These are phyloP conservation scores for Ellobium chinense DNA, from an alignment of 2,888 invertebrate genomes.

Conservation along the genomic window DNA sequence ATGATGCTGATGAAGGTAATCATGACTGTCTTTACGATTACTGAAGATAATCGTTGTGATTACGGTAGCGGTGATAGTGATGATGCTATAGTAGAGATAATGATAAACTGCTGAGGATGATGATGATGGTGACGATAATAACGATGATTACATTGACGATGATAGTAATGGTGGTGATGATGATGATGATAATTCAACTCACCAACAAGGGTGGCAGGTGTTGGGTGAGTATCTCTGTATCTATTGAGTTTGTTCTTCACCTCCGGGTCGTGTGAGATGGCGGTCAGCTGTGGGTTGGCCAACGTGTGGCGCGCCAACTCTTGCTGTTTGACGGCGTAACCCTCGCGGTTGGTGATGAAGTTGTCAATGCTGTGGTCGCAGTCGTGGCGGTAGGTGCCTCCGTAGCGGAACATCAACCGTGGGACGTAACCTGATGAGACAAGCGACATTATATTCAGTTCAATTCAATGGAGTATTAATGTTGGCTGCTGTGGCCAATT, in stretches of 20 bases:
- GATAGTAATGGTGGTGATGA: neutral
- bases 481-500: too few species aligned
- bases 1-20: too few species aligned
- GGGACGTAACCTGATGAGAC: slow-evolving; percentile 77
- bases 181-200: slow-evolving; percentile 35
- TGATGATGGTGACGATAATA: neutral
- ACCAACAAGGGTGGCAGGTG: slow-evolving; percentile 65
- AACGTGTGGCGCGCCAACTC: slow-evolving; percentile 66
- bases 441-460: too few species aligned
- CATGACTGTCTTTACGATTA: too few species aligned
- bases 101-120: neutral
- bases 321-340: slow-evolving; percentile 61
- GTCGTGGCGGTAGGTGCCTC: slow-evolving; percentile 77
- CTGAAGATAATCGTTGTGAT: too few species aligned
- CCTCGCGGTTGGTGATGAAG: slow-evolving; percentile 67
- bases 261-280: slow-evolving; percentile 72
- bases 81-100: neutral
- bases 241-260: slow-evolving; percentile 74
- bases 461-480: too few species aligned
- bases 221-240: slow-evolving; percentile 74
- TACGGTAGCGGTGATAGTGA: neutral
- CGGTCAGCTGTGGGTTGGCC: slow-evolving; percentile 70
- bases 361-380: slow-evolving; percentile 77
- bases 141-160: neutral
- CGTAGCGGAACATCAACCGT: slow-evolving; percentile 76